A percentile compares a stretch with the other conserved stretches of the same genome.
Conservation (phyloP, 2,888 invertebrate species). For the Nephrotoma flavescens region DNA sequence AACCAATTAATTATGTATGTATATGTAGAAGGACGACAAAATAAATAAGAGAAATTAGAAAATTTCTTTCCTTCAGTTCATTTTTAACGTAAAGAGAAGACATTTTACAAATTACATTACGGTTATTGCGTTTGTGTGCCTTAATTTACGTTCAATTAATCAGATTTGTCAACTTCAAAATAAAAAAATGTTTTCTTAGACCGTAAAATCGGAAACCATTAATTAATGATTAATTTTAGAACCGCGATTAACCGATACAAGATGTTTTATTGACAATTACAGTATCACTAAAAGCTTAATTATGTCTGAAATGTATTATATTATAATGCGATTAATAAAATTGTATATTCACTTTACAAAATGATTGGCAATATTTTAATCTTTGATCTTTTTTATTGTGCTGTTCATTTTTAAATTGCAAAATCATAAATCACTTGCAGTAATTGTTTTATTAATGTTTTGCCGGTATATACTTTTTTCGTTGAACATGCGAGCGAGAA, state of each 20-base stretch:
- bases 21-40: not conserved
- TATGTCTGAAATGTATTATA: not conserved
- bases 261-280: not conserved
- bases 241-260: not conserved
- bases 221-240: not conserved
- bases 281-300: not conserved
- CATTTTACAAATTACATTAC: not conserved
- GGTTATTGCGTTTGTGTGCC: not conserved
- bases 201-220: not conserved
- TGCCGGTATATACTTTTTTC: not conserved
- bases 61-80: not conserved
- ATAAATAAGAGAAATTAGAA: not conserved
- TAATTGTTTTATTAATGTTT: not conserved
- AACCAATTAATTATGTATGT: not conserved
- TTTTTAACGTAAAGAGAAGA: not conserved
- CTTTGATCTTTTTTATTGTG: not conserved
- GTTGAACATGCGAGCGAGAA: not conserved
- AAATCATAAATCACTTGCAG: not conserved
- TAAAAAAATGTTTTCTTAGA: not conserved
- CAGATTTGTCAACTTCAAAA: not conserved
- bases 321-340: not conserved
- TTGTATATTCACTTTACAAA: not conserved
- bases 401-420: not conserved
- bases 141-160: not conserved
- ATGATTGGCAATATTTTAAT: not conserved